Conservation (phyloP, 1,140 invertebrate species). For the Apis laboriosa region DNA sequence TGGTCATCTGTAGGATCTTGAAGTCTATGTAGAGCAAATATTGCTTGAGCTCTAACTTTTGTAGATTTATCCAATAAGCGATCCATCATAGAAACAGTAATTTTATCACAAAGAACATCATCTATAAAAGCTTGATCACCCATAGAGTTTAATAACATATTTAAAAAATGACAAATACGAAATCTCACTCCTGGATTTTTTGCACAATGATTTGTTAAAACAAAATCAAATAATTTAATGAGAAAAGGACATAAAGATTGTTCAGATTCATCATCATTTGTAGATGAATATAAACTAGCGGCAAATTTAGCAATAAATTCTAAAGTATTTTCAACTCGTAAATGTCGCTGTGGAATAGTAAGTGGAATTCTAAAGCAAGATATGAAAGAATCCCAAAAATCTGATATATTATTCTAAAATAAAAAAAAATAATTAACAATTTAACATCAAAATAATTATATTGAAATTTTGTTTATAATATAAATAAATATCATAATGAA, state of each 20-base stretch:
- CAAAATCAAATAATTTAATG: slow-evolving; percentile 68
- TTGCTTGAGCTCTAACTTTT: slow-evolving; percentile 88
- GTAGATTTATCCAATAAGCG: slow-evolving; percentile 87
- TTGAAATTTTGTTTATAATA: background rate
- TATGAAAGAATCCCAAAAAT: slow-evolving; percentile 68
- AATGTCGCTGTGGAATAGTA: slow-evolving; percentile 71
- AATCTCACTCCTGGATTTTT: slow-evolving; percentile 85
- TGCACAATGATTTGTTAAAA: slow-evolving; percentile 80
- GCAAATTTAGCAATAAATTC: slow-evolving; percentile 83
- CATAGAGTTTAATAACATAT: slow-evolving; percentile 87
- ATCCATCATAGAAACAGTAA: slow-evolving; percentile 86
- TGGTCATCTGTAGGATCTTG: slow-evolving; percentile 89
- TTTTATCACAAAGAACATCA: slow-evolving; percentile 88
- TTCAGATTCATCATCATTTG: slow-evolving; percentile 53
- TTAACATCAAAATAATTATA: slow-evolving; percentile 1
- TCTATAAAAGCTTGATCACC: slow-evolving; percentile 89
- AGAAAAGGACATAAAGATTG: slow-evolving; percentile 72
- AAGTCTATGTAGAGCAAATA: slow-evolving; percentile 88
- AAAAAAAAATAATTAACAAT: slow-evolving; percentile 24
- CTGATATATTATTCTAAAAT: slow-evolving; percentile 67
- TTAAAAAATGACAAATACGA: slow-evolving; percentile 88
- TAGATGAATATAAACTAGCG: slow-evolving; percentile 66
- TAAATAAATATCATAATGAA: background rate
- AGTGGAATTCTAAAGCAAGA: slow-evolving; percentile 69
- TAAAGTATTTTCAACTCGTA: slow-evolving; percentile 80